Evolutionary conservation across 1,140 invertebrate species (phyloP), one percentile per base, ranked within the genome.

Genomic region (Zelostemma sp.): DNA sequence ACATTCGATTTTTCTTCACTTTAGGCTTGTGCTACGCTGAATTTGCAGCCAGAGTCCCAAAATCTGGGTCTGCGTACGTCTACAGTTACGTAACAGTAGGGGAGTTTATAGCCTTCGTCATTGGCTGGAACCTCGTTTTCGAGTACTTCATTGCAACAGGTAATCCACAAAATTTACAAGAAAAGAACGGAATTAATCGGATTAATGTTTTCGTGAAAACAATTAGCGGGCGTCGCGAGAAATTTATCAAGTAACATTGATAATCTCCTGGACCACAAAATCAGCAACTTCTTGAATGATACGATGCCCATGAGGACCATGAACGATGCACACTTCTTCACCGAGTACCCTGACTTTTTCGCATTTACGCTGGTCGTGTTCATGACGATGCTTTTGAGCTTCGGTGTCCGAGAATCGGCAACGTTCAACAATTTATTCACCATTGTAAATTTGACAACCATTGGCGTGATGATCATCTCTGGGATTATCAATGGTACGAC

Each of bases 391-490:
- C 76, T 97, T 12, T 86, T 98, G 4, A 89, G 90, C 0, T 82
- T 93, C 48, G 96, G 96, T 16, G 96, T 96, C 8, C 94, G 91
- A 75, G 95, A 97, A 81, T 97, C 96, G 0, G 92, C 95, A 4
- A 88, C 90, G 38, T 86, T 98, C 46, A 98, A 97, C 83, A 97
- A 96, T 74, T 86, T 97, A 6, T 98, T 98, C 79, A 97, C 96
- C 0, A 84, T 87, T 0, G 85, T 98, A 9, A 98, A 98, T 83
- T 77, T 98, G 47, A 55, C 89, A 0, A 95, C 96, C 0, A 92
- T 99, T n/a, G 57, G 88, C 0, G 92, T 93, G 58, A 93, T 97
- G 0, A 87, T 98, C 0, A 88, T 97, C 0, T 90, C 91, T 68
- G 96, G 96, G 1, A 85, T 90, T 5, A 90, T 95, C 21, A 95